Percentiles rank a stretch among this genome's conserved stretches.
Evolutionary conservation across 1,140 invertebrate genomes (phyloP).

Genomic region (Chionoecetes opilio): DNA sequence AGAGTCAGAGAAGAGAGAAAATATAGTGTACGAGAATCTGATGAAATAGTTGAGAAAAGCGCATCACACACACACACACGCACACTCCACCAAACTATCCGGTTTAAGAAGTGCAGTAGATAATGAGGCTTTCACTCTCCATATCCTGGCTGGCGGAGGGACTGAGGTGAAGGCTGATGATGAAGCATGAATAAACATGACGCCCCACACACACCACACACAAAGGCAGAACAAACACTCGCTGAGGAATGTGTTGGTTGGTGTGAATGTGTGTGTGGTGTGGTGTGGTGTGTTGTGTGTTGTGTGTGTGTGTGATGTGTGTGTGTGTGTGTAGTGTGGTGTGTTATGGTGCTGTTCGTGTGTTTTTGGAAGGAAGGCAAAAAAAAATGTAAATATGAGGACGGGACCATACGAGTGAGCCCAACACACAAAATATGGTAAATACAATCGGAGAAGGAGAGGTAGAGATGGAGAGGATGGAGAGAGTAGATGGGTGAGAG

Average conservation of each 20-base stretch:
- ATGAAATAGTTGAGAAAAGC: no score
- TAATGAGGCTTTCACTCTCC: constrained; percentile 19
- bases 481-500: background rate
- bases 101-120: background rate
- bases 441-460: no score
- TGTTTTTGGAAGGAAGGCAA: background rate
- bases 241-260: background rate
- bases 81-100: constrained; percentile 14
- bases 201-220: background rate
- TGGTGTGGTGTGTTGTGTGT: no score
- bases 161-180: background rate
- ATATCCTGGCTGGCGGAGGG: background rate
- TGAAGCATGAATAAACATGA: background rate
- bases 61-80: background rate
- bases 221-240: no score
- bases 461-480: background rate
- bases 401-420: no score
- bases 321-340: no score
- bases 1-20: no score
- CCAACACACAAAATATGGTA: no score
- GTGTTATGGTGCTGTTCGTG: no score
- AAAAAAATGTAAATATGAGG: no score
- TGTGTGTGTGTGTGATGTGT: no score
- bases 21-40: no score
- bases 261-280: background rate